Base-by-base conservation (phyloP, 2,797 vertebrate species). In the Dipus sagitta region DNA sequence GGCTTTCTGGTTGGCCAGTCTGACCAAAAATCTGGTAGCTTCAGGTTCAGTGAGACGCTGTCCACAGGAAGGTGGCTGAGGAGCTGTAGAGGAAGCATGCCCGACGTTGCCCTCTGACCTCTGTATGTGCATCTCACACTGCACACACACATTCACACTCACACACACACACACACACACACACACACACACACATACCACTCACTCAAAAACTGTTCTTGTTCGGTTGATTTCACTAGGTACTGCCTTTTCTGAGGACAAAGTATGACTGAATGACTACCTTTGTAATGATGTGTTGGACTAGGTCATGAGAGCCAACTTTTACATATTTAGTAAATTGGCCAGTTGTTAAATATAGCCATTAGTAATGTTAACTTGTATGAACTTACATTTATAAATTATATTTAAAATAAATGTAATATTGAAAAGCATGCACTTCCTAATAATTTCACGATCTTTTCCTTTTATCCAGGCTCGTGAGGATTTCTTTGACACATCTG, bases 261-360 rank as follows among this genome's bases (percentile, higher is more conserved):
- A 86, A 64, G 1, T 58, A 4, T 58, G 52, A 42, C 32, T 58
- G n/a, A 80, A 65, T 24, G 6, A 28, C 42, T 60, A 24, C 15
- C 28, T 74, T 92, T 89, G 89, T 21, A 24, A 23, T 84, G 32
- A 4, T 92, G 14, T 81, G 5, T 71, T 79, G 17, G 20, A 47
- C 47, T 21, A 92, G 32, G 24, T 86, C 52, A 6, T 13, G 20
- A 78, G 18, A 91, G 9, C 26, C 67, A 28, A 42, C 91, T 17
- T 74, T 60, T 93, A 75, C 26, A 18, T 88, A 92, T 95, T 94
- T n/a, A 76, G 24, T 6, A 92, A 79, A 52, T 92, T 72, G 86
- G 11, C 18, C 23, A 47, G 15, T 79, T 79, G 58, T 79, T 95
- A 93, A 79, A 67, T 77, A 75, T 1, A 79, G 10, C 52, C 24